Base-by-base conservation (phyloP, 2,797 vertebrate genomes). In the Aselliscus stoliczkanus region DNA sequence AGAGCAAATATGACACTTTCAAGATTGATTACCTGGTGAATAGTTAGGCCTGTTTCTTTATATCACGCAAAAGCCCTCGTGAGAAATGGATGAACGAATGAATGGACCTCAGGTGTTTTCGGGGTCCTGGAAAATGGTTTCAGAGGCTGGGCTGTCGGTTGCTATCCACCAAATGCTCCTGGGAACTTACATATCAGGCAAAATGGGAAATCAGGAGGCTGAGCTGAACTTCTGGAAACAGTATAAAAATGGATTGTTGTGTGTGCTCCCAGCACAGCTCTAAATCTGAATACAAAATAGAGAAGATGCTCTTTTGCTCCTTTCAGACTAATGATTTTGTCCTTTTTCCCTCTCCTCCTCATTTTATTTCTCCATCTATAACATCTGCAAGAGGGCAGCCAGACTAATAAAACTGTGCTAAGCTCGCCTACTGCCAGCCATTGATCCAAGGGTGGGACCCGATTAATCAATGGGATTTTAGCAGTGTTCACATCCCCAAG, bases 241-340 rank as follows among this genome's bases (percentile, higher is more conserved):
- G 94, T 82, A 93, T 62, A 56, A 82, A 75, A 93, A 65, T 80
- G 94, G 84, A 72, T 92, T 94, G 93, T 65, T 70, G 94, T 89
- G 82, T 94, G 88, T 85, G 15, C 29, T 50, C 58, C 54, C 73
- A 65, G 80, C 2, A 3, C 44, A 79, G 86, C 81, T 96, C 94
- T 85, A 89, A 96, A 69, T 97, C 92, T 93, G 95, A 97, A 97
- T 97, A 96, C 96, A 96, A 98, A 96, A 83, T 91, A 90, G 82
- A 95, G 90, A 64, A 62, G 96, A 96, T 95, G 97, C 96, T 96
- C 90, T 96, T 95, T 97, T 79, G 93, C 50, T 87, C 96, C 97
- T 95, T 81, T 97, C 97, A 91, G 96, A 96, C 90, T 95, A 96
- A 92, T 96, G 87, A 97, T 97, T 97, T 44, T 81, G 93, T 97